Evolutionary conservation across 2,888 invertebrate species (phyloP).

Genomic region (Eucera pruinosa): DNA sequence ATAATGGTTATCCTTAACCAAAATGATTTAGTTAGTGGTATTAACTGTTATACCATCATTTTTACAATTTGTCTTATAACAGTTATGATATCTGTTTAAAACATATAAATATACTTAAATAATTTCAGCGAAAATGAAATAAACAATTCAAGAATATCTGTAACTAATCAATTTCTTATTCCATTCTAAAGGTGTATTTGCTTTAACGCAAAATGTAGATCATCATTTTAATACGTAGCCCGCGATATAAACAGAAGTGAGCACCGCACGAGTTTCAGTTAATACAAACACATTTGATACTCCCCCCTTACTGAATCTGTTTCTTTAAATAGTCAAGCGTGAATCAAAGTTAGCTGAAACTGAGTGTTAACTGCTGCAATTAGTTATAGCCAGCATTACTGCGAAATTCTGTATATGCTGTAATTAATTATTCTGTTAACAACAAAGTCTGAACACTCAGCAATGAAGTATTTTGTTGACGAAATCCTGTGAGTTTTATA

Average conservation of each 20-base stretch:
- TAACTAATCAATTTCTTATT: not conserved
- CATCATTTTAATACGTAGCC: not conserved
- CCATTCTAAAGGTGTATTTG: not conserved
- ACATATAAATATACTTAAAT: not conserved
- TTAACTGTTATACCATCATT: too few species aligned
- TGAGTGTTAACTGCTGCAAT: conserved; percentile 3
- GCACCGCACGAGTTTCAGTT: not conserved
- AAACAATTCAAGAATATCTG: not conserved
- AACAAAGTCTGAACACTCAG: not conserved
- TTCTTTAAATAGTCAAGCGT: conserved; percentile 6
- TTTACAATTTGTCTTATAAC: too few species aligned
- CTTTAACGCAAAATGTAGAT: not conserved
- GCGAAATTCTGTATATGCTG: not conserved
- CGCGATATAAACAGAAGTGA: not conserved
- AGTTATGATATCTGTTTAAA: too few species aligned
- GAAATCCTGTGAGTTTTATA: conserved; percentile 13
- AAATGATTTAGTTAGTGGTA: too few species aligned
- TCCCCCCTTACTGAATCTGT: not conserved
- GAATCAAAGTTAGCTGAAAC: conserved; percentile 18
- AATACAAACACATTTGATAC: conserved; percentile 27
- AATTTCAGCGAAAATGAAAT: not conserved
- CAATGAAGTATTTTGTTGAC: conserved; percentile 8
- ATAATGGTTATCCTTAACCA: too few species aligned
- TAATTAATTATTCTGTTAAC: conserved; percentile 24
- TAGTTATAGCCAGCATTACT: conserved; percentile 1